phyloP scores from a whole-genome alignment of 2,888 invertebrate species.

The Dimorphilus gyrociliatus region DNA sequence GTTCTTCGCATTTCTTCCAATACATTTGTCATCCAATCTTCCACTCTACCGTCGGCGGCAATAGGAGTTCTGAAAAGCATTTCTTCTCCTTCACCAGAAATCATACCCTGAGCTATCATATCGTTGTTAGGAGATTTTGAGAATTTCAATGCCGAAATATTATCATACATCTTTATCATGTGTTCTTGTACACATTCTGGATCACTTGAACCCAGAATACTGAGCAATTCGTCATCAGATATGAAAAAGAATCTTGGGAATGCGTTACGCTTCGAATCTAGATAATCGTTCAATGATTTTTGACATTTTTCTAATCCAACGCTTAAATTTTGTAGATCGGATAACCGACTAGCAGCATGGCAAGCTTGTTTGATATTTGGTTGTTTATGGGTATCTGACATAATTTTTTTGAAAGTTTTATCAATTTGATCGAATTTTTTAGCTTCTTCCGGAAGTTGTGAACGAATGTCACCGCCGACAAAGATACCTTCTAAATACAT shows the following conservation, averaged over 20 bases:
- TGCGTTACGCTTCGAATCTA: conserved; percentile 66
- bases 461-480: conserved; percentile 68
- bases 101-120: conserved; percentile 59
- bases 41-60: conserved; percentile 61
- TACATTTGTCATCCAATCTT: conserved; percentile 79
- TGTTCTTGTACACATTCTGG: conserved; percentile 73
- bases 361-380: conserved; percentile 66
- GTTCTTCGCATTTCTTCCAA: conserved; percentile 65
- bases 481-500: conserved; percentile 80
- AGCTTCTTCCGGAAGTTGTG: conserved; percentile 72
- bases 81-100: conserved; percentile 67
- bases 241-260: conserved; percentile 86
- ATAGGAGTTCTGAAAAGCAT: conserved; percentile 63
- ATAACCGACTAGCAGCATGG: conserved; percentile 52
- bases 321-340: conserved; percentile 56
- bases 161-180: conserved; percentile 90
- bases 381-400: conserved; percentile 64
- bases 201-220: conserved; percentile 70
- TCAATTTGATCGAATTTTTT: conserved; percentile 78
- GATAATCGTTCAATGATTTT: conserved; percentile 73
- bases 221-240: conserved; percentile 75
- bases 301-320: conserved; percentile 68
- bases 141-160: conserved; percentile 58
- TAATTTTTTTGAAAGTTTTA: conserved; percentile 60
- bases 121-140: conserved; percentile 50